Conservation (phyloP, 2,888 invertebrate genomes). For the Cyclophora albipunctata region DNA sequence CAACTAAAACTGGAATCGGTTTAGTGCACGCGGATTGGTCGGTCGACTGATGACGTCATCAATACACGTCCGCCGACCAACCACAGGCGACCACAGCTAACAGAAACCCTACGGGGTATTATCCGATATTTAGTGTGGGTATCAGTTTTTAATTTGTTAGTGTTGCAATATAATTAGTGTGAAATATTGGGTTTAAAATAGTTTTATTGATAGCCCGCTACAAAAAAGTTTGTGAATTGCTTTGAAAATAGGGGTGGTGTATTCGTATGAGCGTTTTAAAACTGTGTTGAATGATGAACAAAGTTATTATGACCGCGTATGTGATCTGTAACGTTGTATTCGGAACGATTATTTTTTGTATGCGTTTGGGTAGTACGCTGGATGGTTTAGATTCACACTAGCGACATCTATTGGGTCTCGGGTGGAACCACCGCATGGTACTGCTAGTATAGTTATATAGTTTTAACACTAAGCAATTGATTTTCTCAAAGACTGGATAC, state of each 20-base stretch:
- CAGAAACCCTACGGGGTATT: conserved; percentile 14
- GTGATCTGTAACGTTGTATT: too few relatives aligned
- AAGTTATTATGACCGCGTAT: too few relatives aligned
- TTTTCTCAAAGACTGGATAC: too few relatives aligned
- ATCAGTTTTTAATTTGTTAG: background rate
- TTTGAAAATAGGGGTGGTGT: background rate
- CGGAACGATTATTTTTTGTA: too few relatives aligned
- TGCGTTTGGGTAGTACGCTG: too few relatives aligned
- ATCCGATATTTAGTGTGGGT: background rate
- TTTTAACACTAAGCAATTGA: too few relatives aligned
- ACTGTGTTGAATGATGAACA: too few relatives aligned
- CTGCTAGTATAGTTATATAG: too few relatives aligned
- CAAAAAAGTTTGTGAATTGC: background rate
- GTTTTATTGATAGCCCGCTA: background rate
- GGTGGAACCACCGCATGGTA: too few relatives aligned
- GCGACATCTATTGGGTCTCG: too few relatives aligned
- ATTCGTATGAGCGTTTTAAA: background rate
- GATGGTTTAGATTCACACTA: too few relatives aligned
- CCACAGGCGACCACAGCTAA: conserved; percentile 38
- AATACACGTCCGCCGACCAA: conserved; percentile 56
- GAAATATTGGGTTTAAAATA: background rate
- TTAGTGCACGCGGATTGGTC: conserved; percentile 54
- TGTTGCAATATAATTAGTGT: background rate
- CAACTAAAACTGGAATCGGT: conserved; percentile 63
- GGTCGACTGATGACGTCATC: conserved; percentile 66